phyloP scores from a whole-genome alignment of 2,113 vertebrate genomes.

The Ochotona curzoniae region DNA sequence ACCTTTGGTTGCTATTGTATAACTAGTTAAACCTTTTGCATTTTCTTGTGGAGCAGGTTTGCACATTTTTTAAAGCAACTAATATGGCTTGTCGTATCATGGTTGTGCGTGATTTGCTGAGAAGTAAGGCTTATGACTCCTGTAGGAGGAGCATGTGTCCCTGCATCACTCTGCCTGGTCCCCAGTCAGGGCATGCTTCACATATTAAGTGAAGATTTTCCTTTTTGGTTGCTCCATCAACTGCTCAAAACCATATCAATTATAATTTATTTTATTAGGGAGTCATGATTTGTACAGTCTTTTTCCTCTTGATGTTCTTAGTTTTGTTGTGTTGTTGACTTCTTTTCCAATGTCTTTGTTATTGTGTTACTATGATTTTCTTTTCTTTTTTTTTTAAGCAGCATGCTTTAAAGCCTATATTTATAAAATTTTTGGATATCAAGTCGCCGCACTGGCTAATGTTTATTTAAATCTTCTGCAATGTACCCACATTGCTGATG shows the following conservation, averaged over 20 bases:
- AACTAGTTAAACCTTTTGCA: neutral
- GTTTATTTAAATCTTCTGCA: conserved; percentile 10
- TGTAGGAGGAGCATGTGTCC: neutral
- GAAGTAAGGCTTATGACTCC: neutral
- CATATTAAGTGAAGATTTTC: neutral
- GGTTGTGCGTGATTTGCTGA: neutral
- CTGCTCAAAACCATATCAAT: neutral
- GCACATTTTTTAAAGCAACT: neutral
- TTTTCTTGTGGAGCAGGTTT: neutral
- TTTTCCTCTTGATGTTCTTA: neutral
- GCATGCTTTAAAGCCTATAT: neutral
- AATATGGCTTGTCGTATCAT: neutral
- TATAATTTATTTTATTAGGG: neutral
- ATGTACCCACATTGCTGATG: neutral
- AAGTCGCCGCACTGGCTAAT: neutral
- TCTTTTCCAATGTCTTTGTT: neutral
- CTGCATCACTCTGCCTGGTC: neutral
- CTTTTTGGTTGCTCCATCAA: neutral
- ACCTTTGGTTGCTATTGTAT: neutral
- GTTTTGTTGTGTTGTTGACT: neutral
- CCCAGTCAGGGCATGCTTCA: neutral
- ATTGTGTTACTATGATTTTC: neutral
- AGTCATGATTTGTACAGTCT: neutral
- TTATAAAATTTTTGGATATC: neutral
- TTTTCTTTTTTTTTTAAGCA: neutral